Base-by-base conservation (phyloP, 1,140 invertebrate genomes). In the Physella acuta region DNA sequence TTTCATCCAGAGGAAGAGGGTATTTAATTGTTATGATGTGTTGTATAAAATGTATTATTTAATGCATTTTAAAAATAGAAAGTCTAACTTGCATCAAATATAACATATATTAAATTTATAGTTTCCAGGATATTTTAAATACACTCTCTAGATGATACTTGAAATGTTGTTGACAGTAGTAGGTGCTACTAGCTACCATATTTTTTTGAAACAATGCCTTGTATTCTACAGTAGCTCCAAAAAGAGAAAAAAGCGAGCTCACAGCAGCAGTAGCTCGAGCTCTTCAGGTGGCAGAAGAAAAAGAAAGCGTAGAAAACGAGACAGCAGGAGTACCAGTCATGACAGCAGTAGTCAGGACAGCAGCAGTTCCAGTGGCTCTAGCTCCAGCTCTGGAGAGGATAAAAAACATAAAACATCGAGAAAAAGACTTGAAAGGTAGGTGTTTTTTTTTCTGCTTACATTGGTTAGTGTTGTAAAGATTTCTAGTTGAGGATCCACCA, bases 211-310 rank as follows among this genome's bases (percentile, higher is more conserved):
- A n/a, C n/a, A n/a, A n/a, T n/a, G n/a, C n/a, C n/a, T n/a, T n/a
- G n/a, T n/a, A n/a, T n/a, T n/a, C n/a, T n/a, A n/a, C n/a, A n/a
- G n/a, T n/a, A n/a, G n/a, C n/a, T n/a, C n/a, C n/a, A n/a, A n/a
- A n/a, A 37, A 52, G 33, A 37, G 37, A 34, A 61, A 52, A 33
- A 69, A 62, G 34, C 61, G 37, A n/a, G 31, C 33, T 34, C 17
- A 36, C 1, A 62, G 52, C 37, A 68, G 67, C 31, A 33, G 2
- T n/a, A 37, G 33, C n/a, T 72, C 70, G 17, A 28, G 31, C 1
- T 33, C 59, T 39, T 66, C 66, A 26, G 56, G 44, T 49, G 36
- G 51, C 24, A 33, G 36, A 56, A 68, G 51, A 70, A 56, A 68
- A 64, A 66, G 64, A 70, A 68, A 55, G 1, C 28, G 37, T 5